Evolutionary conservation across 2,797 vertebrate species (phyloP), one percentile per base, ranked within the genome.

Genomic region (Danio albolineatus): DNA sequence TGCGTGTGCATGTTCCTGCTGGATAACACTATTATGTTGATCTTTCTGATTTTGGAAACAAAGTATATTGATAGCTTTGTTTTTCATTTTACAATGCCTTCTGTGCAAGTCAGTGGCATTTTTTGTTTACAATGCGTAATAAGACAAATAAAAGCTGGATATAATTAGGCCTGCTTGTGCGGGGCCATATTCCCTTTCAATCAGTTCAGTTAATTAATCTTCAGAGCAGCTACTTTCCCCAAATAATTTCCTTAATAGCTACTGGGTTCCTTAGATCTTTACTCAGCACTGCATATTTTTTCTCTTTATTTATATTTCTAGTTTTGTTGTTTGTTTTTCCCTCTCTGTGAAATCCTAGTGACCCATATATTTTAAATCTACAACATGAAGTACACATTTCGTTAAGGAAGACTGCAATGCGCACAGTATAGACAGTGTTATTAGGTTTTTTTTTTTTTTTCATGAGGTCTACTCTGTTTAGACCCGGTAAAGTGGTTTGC

Each of bases 181-280:
- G 85, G 86, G 91, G 88, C 91, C 89, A 90, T 85, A 89, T 90
- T 91, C 88, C 86, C 85, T 91, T 92, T 93, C 91, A 91, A 92
- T 94, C 89, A 89, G 88, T 91, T 87, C 82, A 84, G 89, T 90
- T 94, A 94, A 94, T 95, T 93, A 93, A 92, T 92, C 89, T 90
- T 91, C 90, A 91, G 89, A 92, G 92, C 85, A 81, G 81, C 89
- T 90, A 87, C 90, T 91, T 88, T 91, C 89, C 89, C 87, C 90
- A 91, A 92, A 92, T 90, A 65, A 92, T 91, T 91, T 91, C 85
- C 88, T 92, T 93, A 91, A 92, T 92, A 92, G 87, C 85, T 66
- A 56, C 89, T 84, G 86, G 64, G 64, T 89, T 89, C 89, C 88
- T 94, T 81, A 93, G 94, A 94, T 93, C 93, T 93, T 90, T 88